These are phyloP conservation scores for Pseudotriccus pelzelni DNA, from an alignment of 2,797 vertebrate species.

Conservation along the genomic window DNA sequence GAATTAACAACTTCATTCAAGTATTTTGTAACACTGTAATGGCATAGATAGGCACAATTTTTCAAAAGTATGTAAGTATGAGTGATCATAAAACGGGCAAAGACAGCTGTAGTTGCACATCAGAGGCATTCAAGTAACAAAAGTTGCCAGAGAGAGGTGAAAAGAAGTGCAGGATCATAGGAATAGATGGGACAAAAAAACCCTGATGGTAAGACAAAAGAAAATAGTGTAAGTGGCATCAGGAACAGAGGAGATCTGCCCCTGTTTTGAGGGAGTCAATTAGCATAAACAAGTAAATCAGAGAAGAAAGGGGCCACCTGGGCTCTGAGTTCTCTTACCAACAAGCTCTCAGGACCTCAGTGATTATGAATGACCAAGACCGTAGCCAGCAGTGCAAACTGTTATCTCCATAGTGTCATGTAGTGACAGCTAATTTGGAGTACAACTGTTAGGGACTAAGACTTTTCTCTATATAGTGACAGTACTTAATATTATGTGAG, in stretches of 20 bases:
- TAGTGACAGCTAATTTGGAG: neutral
- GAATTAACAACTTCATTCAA: neutral
- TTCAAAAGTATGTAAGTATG: neutral
- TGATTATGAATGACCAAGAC: neutral
- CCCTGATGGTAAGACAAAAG: neutral
- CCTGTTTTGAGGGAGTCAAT: neutral
- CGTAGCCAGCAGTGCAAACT: neutral
- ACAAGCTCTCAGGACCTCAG: neutral
- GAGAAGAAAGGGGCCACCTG: neutral
- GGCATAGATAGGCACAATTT: neutral
- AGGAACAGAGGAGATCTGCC: neutral
- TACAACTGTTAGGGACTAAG: neutral
- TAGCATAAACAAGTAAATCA: neutral
- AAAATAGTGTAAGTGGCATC: neutral
- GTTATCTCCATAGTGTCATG: neutral
- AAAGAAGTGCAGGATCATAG: neutral
- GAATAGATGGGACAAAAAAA: neutral
- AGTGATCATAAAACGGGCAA: neutral
- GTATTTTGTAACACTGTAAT: neutral
- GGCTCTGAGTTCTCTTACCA: neutral
- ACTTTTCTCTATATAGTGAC: neutral
- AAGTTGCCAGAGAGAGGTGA: neutral
- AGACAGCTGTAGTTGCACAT: neutral
- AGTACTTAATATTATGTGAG: neutral
- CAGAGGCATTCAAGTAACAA: accelerated